phyloP scores from a whole-genome alignment of 2,888 invertebrate genomes.

The Merodon equestris region DNA sequence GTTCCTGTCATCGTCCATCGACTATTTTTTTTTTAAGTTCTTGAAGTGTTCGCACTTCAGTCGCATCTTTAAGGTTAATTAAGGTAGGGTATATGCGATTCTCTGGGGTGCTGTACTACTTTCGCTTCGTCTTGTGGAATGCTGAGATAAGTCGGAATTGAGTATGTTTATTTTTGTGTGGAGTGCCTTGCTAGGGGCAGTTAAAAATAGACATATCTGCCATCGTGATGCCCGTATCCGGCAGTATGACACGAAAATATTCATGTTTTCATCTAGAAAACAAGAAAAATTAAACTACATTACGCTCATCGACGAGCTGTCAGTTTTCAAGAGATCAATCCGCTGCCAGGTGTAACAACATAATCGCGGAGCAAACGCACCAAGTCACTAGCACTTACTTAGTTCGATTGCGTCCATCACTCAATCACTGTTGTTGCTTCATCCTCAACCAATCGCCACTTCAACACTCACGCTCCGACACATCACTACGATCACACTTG shows the following conservation, averaged over 20 bases:
- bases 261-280: too few species aligned
- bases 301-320: too few species aligned
- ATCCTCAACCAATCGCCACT: constrained; percentile 22
- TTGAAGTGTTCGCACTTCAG: constrained; percentile 53
- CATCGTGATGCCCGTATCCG: too few species aligned
- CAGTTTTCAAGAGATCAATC: too few species aligned
- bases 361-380: too few species aligned
- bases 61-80: constrained; percentile 60
- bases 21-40: constrained; percentile 7
- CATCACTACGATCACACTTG: background rate
- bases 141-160: constrained; percentile 28
- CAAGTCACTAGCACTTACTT: too few species aligned
- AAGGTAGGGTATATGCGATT: constrained; percentile 19
- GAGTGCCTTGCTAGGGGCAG: constrained; percentile 13
- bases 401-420: constrained; percentile 7
- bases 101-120: constrained; percentile 11
- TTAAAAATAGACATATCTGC: constrained; percentile 61
- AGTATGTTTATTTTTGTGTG: constrained; percentile 50
- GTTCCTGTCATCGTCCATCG: constrained; percentile 22
- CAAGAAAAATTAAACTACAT: too few species aligned
- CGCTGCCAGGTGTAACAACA: too few species aligned
- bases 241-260: too few species aligned
- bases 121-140: constrained; percentile 50
- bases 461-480: background rate
- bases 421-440: constrained; percentile 22